phyloP scores from a whole-genome alignment of 1,140 invertebrate genomes.

The Arctopsyche grandis region DNA sequence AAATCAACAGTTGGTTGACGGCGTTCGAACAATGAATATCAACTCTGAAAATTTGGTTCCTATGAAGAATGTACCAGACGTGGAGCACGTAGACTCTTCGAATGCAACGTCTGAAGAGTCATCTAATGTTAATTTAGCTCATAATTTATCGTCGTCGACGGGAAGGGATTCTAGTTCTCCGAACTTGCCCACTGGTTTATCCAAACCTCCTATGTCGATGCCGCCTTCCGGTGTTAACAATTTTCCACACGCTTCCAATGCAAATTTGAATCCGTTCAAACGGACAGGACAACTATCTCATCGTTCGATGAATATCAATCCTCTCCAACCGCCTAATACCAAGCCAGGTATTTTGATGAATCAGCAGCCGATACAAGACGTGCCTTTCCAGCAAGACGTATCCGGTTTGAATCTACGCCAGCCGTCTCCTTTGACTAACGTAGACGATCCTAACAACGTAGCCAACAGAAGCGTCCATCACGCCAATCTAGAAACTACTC shows the following conservation, averaged over 20 bases:
- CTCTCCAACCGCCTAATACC: slow-evolving; percentile 49
- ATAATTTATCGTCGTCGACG: background rate
- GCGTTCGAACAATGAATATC: slow-evolving; percentile 42
- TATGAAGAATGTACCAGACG: slow-evolving; percentile 39
- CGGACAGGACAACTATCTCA: slow-evolving; percentile 59
- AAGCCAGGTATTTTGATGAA: slow-evolving; percentile 47
- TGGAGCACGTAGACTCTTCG: background rate
- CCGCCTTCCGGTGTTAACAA: slow-evolving; percentile 33
- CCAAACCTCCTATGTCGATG: slow-evolving; percentile 9
- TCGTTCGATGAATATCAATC: slow-evolving; percentile 47
- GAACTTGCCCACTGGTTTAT: background rate
- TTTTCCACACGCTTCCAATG: slow-evolving; percentile 42
- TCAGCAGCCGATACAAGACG: slow-evolving; percentile 43
- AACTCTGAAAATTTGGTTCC: slow-evolving; percentile 44
- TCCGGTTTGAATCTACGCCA: slow-evolving; percentile 23
- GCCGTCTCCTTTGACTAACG: slow-evolving; percentile 12
- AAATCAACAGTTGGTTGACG: slow-evolving; percentile 46
- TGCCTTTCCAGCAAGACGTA: slow-evolving; percentile 50
- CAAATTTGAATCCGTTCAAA: slow-evolving; percentile 59
- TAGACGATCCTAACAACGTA: slow-evolving; percentile 3
- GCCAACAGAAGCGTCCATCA: slow-evolving; percentile 20
- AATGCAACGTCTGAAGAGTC: background rate
- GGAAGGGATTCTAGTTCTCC: slow-evolving; percentile 24
- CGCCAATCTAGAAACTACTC: slow-evolving; percentile 70
- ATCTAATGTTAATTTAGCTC: background rate